A percentile compares a stretch with the other conserved stretches of the same genome.
phyloP scores from a whole-genome alignment of 2,888 invertebrate species.

The Polia nebulosa region DNA sequence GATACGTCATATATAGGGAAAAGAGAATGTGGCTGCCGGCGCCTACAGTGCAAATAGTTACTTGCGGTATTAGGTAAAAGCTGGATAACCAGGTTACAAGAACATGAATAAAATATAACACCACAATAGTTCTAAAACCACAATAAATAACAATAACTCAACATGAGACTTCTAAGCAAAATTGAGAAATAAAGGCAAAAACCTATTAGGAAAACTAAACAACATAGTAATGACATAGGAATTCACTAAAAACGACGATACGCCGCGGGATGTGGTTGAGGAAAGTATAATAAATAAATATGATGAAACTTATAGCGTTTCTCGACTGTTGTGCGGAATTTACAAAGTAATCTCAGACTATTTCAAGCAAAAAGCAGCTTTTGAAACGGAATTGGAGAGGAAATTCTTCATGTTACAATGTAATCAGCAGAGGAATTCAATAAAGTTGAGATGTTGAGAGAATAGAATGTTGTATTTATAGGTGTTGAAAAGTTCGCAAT shows the following conservation, averaged over 20 bases:
- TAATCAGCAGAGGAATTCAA: constrained; percentile 34
- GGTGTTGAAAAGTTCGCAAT: background rate
- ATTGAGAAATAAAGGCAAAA: background rate
- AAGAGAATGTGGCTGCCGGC: background rate
- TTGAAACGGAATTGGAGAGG: constrained; percentile 17
- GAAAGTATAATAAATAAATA: constrained; percentile 36
- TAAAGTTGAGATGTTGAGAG: background rate
- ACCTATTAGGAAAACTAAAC: constrained; percentile 26
- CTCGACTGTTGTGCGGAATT: constrained; percentile 15
- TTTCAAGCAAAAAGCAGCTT: constrained; percentile 39
- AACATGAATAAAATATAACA: constrained; percentile 5
- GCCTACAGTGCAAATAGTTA: background rate
- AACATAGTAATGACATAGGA: constrained; percentile 18
- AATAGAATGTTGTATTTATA: background rate
- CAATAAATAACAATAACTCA: background rate
- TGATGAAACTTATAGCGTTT: constrained; percentile 31
- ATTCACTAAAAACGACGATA: constrained; percentile 33
- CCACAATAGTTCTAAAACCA: background rate
- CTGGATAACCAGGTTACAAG: background rate
- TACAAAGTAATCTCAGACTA: constrained; percentile 31
- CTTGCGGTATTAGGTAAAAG: constrained; percentile 1
- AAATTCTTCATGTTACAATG: constrained; percentile 42
- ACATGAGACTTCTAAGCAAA: background rate
- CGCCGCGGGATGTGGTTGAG: constrained; percentile 20
- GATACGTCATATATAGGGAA: background rate